Evolutionary conservation across 2,113 vertebrate species (phyloP), one percentile per base, ranked within the genome.

Genomic region (Echinops telfairi): DNA sequence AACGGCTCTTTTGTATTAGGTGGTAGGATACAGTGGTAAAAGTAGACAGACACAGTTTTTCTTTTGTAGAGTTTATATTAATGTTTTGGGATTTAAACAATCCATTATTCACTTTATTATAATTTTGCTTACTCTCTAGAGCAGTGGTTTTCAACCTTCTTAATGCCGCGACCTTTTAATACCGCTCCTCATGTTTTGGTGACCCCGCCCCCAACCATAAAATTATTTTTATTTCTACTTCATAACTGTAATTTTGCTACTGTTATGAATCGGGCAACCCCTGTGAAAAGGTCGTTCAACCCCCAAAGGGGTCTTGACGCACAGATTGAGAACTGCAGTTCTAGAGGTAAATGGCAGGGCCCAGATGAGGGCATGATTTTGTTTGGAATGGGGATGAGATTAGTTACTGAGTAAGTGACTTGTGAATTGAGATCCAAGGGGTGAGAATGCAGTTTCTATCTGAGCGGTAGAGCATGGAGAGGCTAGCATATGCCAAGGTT

Each of bases 21-120:
- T 76, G 84, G 16, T 79, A 22, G 93, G 85, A 66, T 95, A 75
- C 47, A 82, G 38, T 93, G 75, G 25, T 77, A 89, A 87, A 23
- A 81, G 4, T 87, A 90, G 47, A 76, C 4, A 78, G 66, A 73
- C 23, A 57, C 7, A 73, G 38, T 70, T 40, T 40, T 88, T 25
- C 33, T 90, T 5, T 93, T 81, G 22, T 27, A 12, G 62, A 62
- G 29, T 11, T 93, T 91, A 70, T 3, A 27, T 85, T 75, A 25
- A 70, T 75, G 19, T 14, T 92, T 95, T 83, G 38, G 71, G 80
- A 66, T 88, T 47, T 80, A 43, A 76, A 60, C 84, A 68, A 85
- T 71, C 15, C 68, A 90, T 9, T 66, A 62, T 83, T 77, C 23
- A 71, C 0, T 73, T 77, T 53, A 16, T 47, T 86, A 23, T 40